A percentile compares a stretch with the other conserved stretches of the same genome.
These are phyloP conservation scores for Hemibagrus wyckioides DNA, from an alignment of 2,113 vertebrate species.

Conservation along the genomic window DNA sequence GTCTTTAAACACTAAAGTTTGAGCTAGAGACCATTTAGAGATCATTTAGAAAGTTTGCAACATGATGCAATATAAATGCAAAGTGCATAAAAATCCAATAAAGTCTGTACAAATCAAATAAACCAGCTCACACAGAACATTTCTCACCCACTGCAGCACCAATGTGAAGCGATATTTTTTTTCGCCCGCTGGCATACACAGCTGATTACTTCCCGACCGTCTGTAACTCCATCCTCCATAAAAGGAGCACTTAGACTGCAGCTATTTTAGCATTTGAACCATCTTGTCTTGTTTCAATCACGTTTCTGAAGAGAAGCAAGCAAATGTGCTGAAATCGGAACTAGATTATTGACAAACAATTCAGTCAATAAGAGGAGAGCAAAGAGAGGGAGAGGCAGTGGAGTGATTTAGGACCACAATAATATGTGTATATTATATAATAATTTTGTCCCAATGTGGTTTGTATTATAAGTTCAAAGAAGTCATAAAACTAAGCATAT, in stretches of 20 bases:
- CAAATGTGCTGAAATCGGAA: constrained; percentile 8
- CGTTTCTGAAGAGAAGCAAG: background rate
- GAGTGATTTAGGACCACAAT: constrained; percentile 1
- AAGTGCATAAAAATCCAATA: constrained; percentile 14
- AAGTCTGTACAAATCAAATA: constrained; percentile 28
- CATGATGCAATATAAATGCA: constrained; percentile 32
- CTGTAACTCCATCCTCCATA: constrained; percentile 28
- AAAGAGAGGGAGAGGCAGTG: background rate
- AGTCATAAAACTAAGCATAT: background rate
- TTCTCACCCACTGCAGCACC: constrained; percentile 24
- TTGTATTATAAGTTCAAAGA: background rate
- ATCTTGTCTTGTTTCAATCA: constrained; percentile 3
- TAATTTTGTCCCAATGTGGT: background rate
- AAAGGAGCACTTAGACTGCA: constrained; percentile 30
- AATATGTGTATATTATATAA: too few relatives aligned
- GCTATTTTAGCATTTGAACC: constrained; percentile 3
- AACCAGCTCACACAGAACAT: background rate
- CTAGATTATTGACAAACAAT: constrained; percentile 2
- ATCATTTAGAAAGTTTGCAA: background rate
- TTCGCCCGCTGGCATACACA: constrained; percentile 8
- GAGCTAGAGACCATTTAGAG: background rate
- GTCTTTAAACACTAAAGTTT: background rate
- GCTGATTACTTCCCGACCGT: constrained; percentile 26
- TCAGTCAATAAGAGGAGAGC: background rate
- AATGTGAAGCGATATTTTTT: background rate